Base-by-base conservation (phyloP, 2,113 vertebrate genomes). In the Brienomyrus longianalis region DNA sequence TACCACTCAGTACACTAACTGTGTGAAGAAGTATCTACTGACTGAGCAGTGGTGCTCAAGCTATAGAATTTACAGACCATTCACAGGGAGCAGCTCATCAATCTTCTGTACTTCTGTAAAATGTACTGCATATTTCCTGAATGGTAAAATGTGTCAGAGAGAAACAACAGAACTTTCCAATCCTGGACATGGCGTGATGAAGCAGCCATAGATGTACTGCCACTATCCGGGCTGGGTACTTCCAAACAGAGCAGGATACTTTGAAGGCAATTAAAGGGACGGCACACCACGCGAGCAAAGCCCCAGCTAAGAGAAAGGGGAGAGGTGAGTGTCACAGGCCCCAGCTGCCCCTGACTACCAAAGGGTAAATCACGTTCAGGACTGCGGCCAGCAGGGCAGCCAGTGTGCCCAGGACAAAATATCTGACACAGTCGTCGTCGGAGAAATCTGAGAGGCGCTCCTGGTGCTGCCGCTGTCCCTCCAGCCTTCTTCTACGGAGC, bases 391-490 rank as follows among this genome's bases (percentile, higher is more conserved):
- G 95, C 83, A 98, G 93, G 39, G 98, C 98, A 0, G 96, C 97
- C 56, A 98, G 90, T 5, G 97, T 98, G 92, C 97, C 98, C 92
- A 99, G 94, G 91, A 99, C 96, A 95, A 99, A 97, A 91, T 98
- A 99, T 94, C 95, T 96, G 91, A 97, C 91, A 11, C 96, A 97
- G 95, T 97, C 97, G 90, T 98, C 96, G 0, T 98, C 97, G 5
- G 96, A 93, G 94, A 96, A 96, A 90, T 96, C 95, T 2, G 95
- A 94, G 93, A 95, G 94, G 88, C 15, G 91, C 94, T 93, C 92
- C 93, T 92, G 92, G 91, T 92, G 93, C 93, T 48, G 43, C 66
- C 86, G 88, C 3, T 43, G 91, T 70, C 80, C 88, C 11, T n/a
- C 23, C 66, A 90, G 93, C 91, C 93, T 87, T 94, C 95, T 94